Evolutionary conservation across 2,797 vertebrate species (phyloP), one percentile per base, ranked within the genome.

Genomic region (Anas flavirostris): DNA sequence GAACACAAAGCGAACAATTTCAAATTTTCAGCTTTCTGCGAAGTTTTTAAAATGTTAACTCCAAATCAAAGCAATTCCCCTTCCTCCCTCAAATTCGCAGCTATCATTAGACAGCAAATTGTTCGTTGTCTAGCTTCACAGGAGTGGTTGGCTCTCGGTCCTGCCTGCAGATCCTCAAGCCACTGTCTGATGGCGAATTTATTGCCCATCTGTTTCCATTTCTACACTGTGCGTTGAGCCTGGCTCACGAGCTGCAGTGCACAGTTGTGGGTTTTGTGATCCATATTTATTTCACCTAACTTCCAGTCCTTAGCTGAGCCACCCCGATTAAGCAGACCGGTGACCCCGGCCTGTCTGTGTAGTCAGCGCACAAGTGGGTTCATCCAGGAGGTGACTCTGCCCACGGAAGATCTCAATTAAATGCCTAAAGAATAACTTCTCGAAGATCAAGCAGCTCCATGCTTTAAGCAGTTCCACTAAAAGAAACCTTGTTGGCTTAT

Each of bases 191-290:
- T 91, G 80, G 74, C 77, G 77, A 86, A 56, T 93, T 60, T 53
- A 63, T 87, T 91, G 66, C 52, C 84, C 75, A 52, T 93, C 93
- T 93, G 91, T 88, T 96, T 89, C 86, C 48, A 41, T 92, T 91
- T 92, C 82, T 55, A 2, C 55, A 2, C 46, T 59, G 63, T 0
- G 1, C 91, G 64, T 53, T 84, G 82, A 91, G 74, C 85, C 72
- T 92, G 56, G 70, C 80, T 53, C 77, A 53, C 5, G 41, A 77
- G 70, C 75, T 82, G 46, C 82, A 81, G 91, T 4, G 2, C 33
- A 35, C 66, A 56, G 3, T 75, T 87, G 41, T 59, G 82, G 62
- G 55, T 5, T 90, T 93, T 85, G 75, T 90, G 77, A 93, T 93
- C 77, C 82, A n/a, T 82, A 23, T 86, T 94, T 86, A 90, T 91